Evolutionary conservation across 2,113 vertebrate species (phyloP).

Genomic region (Pithys albifrons): DNA sequence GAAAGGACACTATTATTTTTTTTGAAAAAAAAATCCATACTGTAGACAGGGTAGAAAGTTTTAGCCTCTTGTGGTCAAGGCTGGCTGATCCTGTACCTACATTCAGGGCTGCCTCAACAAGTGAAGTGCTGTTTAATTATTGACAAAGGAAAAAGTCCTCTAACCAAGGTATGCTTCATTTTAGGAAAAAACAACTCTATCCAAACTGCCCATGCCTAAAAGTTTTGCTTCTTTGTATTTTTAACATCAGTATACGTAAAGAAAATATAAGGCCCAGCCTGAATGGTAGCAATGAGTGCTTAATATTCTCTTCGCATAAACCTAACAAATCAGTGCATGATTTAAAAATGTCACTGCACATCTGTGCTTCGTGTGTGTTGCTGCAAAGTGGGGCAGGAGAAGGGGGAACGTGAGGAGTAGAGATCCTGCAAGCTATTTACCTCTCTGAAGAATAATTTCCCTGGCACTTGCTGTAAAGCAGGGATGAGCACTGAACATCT

Average conservation of each 20-base stretch:
- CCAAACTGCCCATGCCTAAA: not conserved
- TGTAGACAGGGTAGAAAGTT: not conserved
- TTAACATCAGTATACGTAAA: not conserved
- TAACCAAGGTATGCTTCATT: not conserved
- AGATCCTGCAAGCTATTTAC: not conserved
- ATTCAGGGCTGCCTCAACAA: not conserved
- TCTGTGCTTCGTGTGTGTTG: not conserved
- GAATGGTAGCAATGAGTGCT: not conserved
- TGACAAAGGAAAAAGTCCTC: conserved; percentile 12
- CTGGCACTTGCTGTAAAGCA: not conserved
- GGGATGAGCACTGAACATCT: not conserved
- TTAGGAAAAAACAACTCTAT: not conserved
- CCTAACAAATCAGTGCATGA: not conserved
- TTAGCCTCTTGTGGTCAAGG: not conserved
- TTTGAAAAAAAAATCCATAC: not conserved
- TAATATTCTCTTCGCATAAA: conserved; percentile 5
- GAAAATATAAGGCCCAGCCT: not conserved
- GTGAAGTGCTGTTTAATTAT: conserved; percentile 13
- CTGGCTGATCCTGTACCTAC: not conserved
- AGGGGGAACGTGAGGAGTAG: not conserved
- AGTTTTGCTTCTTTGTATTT: conserved; percentile 3
- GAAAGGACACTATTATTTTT: not conserved
- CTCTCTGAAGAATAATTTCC: not conserved
- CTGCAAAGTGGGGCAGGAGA: not conserved
- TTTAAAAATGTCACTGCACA: conserved; percentile 35